Evolutionary conservation across 2,797 vertebrate genomes (phyloP), one percentile per base, ranked within the genome.

Genomic region (Sebastes melanostomus): DNA sequence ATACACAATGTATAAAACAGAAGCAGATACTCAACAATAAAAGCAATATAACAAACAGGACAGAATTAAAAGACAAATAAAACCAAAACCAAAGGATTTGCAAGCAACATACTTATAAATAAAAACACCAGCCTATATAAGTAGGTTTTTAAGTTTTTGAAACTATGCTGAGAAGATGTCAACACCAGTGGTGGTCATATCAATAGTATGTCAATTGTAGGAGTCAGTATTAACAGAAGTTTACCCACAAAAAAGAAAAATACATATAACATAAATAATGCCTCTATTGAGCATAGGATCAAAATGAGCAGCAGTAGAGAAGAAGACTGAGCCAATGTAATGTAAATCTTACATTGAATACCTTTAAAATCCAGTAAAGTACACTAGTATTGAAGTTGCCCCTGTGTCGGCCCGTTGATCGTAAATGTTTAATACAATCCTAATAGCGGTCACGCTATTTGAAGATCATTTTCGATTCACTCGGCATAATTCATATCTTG

Each of bases 401-500:
- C 22, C 54, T 60, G 32, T 46, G 27, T 73, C 71, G 54, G 14
- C 56, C 20, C 4, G 2, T 58, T 62, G 22, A 82, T 76, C 25
- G 1, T 32, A 22, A 68, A 65, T 83, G 59, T 32, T 75, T 52
- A 68, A 72, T 68, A 42, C 24, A 70, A 55, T 50, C 27, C n/a
- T 58, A 22, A 80, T 32, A 32, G 34, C 4, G 2, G 11, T 66
- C 11, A 22, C 4, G 8, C 34, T 22, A 42, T 34, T 66, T 42
- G 3, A 68, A 69, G 22, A 27, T 58, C 6, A 3, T 38, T 67
- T 66, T 50, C 25, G 3, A 72, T 81, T 75, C 46, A 68, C 75
- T 89, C 87, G 86, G 94, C 83, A 65, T 82, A 52, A 69, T 81
- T 75, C 88, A 91, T 91, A 76, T 74, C 82, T 78, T 88, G 85